Evolutionary conservation across 1,140 invertebrate species (phyloP).

Genomic region (Ephestia elutella): DNA sequence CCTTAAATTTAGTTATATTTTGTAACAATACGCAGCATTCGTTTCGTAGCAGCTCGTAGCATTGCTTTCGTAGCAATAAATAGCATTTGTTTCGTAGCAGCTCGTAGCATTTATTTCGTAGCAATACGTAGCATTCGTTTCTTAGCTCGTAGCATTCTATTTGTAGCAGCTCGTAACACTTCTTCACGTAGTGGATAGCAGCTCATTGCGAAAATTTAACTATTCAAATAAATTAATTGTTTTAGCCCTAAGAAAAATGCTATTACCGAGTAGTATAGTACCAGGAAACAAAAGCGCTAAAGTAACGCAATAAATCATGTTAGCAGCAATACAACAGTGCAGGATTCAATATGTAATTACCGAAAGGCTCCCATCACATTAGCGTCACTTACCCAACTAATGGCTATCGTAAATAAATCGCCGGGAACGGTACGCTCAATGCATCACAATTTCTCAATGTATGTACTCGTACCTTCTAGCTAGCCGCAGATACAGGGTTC

Average conservation of each 20-base stretch:
- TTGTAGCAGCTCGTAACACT: not conserved
- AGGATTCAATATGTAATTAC: constrained; percentile 14
- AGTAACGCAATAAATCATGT: not conserved
- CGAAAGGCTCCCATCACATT: constrained; percentile 22
- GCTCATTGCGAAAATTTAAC: too few relatives aligned
- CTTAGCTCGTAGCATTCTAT: not conserved
- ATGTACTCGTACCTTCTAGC: too few relatives aligned
- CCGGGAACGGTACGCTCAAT: not conserved
- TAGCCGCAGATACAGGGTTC: too few relatives aligned
- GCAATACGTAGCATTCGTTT: not conserved
- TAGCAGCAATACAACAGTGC: not conserved
- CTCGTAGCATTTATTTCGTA: not conserved
- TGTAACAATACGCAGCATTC: too few relatives aligned
- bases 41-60: not conserved
- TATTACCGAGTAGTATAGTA: not conserved
- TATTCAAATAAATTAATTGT: too few relatives aligned
- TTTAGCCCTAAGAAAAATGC: too few relatives aligned
- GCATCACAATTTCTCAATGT: constrained; percentile 11
- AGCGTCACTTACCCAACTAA: constrained; percentile 17
- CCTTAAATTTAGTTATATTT: too few relatives aligned
- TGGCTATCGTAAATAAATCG: constrained; percentile 21
- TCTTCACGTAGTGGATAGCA: not conserved
- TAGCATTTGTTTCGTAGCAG: not conserved
- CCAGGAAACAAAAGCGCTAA: not conserved
- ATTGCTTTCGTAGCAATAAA: not conserved